These are phyloP conservation scores for Brachypodius melanocephalos DNA, from an alignment of 2,113 vertebrate species.

Conservation along the genomic window DNA sequence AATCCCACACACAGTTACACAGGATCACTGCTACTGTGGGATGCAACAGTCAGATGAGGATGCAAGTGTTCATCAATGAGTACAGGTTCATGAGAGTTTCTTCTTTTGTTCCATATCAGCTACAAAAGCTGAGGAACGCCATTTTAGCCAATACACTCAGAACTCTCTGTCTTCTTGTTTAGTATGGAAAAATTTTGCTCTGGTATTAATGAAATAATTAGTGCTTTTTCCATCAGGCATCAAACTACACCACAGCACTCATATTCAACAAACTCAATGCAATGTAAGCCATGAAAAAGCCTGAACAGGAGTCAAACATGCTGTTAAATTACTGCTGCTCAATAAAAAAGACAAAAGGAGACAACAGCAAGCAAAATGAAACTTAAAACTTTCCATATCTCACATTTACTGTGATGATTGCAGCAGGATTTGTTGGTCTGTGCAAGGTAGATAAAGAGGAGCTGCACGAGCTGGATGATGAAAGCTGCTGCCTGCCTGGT, in stretches of 20 bases:
- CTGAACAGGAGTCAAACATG: background rate
- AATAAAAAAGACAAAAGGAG: background rate
- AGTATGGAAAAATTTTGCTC: background rate
- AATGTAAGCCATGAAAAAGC: background rate
- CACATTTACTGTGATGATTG: background rate
- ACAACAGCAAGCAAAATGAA: conserved; percentile 21
- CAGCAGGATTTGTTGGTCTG: background rate
- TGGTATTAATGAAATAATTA: conserved; percentile 28
- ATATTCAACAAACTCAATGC: background rate
- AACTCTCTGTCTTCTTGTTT: background rate
- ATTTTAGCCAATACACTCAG: background rate
- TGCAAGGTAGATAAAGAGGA: background rate
- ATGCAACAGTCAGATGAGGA: background rate
- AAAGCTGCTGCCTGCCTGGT: background rate
- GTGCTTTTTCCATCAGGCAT: background rate
- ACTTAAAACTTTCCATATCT: background rate
- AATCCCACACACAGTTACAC: background rate
- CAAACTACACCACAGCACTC: background rate
- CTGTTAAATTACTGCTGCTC: conserved; percentile 21
- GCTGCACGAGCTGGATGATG: background rate
- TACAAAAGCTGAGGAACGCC: background rate
- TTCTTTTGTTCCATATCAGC: background rate
- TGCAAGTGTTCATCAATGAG: background rate
- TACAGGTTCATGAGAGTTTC: background rate
- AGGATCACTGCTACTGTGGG: fast-evolving